Conservation (phyloP, 2,113 vertebrate species). For the Osmerus eperlanus region DNA sequence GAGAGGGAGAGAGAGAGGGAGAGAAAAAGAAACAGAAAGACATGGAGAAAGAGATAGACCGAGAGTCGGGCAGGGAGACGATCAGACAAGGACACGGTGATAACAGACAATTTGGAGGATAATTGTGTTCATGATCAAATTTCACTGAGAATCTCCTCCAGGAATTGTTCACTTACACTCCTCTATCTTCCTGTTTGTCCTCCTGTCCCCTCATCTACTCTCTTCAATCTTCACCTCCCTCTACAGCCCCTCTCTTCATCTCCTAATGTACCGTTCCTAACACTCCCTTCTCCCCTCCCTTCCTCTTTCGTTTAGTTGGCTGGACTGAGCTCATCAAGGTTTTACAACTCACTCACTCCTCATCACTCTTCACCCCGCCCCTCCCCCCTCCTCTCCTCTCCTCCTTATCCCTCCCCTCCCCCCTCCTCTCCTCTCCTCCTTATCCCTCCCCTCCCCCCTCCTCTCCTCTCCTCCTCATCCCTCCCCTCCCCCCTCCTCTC, state of each 20-base stretch:
- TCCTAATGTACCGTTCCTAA: not conserved
- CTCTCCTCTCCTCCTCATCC: not conserved
- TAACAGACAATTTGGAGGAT: constrained; percentile 58
- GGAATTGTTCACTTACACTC: constrained; percentile 19
- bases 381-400: not conserved
- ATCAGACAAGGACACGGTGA: constrained; percentile 57
- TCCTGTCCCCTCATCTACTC: constrained; percentile 1
- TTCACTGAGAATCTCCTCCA: constrained; percentile 41
- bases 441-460: not conserved
- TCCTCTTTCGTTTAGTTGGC: not conserved
- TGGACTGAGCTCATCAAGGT: no score
- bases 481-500: not conserved
- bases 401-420: not conserved
- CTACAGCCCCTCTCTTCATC: not conserved
- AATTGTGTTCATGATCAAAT: constrained; percentile 57
- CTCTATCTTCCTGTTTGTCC: not conserved
- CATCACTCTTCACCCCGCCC: no score
- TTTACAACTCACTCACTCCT: no score
- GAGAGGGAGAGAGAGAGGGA: not conserved
- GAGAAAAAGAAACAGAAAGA: not conserved
- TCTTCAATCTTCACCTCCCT: not conserved
- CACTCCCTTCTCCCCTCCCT: not conserved
- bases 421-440: not conserved
- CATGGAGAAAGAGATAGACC: not conserved
- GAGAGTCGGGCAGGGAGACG: constrained; percentile 29